Percentiles rank a stretch among this genome's conserved stretches.
Conservation (phyloP, 2,797 vertebrate genomes). For the Sarcophilus harrisii region DNA sequence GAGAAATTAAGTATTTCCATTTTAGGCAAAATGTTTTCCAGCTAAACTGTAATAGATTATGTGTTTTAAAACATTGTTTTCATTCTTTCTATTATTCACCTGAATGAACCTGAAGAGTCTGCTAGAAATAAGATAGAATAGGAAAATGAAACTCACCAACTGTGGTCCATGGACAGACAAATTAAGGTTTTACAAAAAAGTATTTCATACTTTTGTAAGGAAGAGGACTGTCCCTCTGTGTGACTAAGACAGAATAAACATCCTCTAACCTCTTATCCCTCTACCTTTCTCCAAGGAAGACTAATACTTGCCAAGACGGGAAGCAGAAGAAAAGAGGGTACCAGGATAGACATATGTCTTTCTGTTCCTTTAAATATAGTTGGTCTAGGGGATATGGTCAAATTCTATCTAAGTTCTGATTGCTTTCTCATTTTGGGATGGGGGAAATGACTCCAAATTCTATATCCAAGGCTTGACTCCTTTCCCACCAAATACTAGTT, state of each 20-base stretch:
- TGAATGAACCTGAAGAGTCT: background rate
- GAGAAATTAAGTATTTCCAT: background rate
- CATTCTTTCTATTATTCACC: background rate
- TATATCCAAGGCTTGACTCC: background rate
- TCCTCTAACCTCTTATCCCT: background rate
- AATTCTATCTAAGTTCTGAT: background rate
- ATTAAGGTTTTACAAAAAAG: background rate
- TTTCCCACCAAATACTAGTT: background rate
- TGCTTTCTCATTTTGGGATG: background rate
- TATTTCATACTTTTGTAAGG: background rate
- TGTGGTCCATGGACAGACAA: background rate
- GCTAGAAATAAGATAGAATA: background rate
- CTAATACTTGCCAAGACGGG: background rate
- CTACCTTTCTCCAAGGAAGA: background rate
- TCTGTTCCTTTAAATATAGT: background rate
- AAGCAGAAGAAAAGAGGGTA: background rate
- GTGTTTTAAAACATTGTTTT: background rate
- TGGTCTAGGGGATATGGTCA: background rate
- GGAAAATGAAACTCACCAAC: background rate
- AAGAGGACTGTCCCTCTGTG: background rate
- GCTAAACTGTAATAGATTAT: background rate
- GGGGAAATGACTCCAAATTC: background rate
- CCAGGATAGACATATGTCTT: background rate
- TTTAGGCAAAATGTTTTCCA: background rate
- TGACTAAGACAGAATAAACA: background rate